Base-by-base conservation (phyloP, 2,797 vertebrate genomes). In the Tapera naevia region DNA sequence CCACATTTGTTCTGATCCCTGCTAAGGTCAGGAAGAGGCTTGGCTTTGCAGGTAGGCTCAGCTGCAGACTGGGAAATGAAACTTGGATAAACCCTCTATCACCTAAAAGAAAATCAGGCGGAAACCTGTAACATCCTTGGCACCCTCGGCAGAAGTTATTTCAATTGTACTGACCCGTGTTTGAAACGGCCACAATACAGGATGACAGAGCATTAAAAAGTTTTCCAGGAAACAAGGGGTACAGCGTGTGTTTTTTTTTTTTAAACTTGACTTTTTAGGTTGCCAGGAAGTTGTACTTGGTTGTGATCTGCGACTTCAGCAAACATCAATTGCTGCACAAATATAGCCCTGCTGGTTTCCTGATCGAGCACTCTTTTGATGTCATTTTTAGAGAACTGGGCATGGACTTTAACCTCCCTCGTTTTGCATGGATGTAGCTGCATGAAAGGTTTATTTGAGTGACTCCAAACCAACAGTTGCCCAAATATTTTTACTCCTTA, bases 261-360 rank as follows among this genome's bases (percentile, higher is more conserved):
- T 78, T 46, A 21, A 89, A 74, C 75, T 64, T 64, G 53, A 87
- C 64, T 94, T 91, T 86, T 94, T 88, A 75, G 67, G 89, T 89
- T 92, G 94, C 88, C 95, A 97, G 97, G 97, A 97, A 97, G 93
- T 96, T 70, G 80, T 70, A 71, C 75, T 91, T 88, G 69, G 88
- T 73, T 93, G 58, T 70, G 85, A 93, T 60, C 82, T 83, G 91
- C 46, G 19, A 90, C 88, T 92, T 96, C 96, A 92, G 96, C 83
- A 91, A 88, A 92, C 84, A 89, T 69, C 89, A 96, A 65, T 18
- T 85, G 91, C 95, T 95, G 95, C 70, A 85, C 91, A 96, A 96
- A 96, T 93, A 88, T 70, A 96, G 96, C 84, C 88, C 88, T 85
- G 74, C 64, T 86, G 73, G 86, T 81, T 96, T 96, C 96, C 94